These are phyloP conservation scores for Apamea epomidion DNA, from an alignment of 2,888 invertebrate genomes.

Conservation along the genomic window DNA sequence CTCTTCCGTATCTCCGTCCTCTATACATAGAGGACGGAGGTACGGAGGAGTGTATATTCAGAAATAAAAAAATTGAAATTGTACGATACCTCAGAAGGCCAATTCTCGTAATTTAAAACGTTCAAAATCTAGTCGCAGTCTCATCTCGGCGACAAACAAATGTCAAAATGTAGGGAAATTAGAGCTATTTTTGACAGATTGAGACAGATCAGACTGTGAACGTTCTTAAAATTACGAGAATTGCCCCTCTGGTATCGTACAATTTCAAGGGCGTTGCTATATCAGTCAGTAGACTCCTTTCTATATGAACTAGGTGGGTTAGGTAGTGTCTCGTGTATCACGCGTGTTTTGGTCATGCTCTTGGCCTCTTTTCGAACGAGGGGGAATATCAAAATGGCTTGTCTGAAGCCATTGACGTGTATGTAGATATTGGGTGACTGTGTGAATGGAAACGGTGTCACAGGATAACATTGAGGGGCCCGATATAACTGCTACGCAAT, in stretches of 20 bases:
- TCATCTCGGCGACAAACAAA: too few species aligned
- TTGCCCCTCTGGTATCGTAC: too few species aligned
- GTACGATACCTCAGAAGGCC: too few species aligned
- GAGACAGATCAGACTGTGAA: too few species aligned
- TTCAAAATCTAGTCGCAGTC: too few species aligned
- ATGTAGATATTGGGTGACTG: constrained; percentile 8
- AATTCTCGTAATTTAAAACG: too few species aligned
- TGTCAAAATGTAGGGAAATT: too few species aligned
- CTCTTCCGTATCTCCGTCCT: not conserved
- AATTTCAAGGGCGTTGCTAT: not conserved
- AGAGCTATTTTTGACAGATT: too few species aligned
- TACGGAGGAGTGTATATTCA: too few species aligned
- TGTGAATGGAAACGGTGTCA: constrained; percentile 13
- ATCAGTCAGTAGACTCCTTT: not conserved
- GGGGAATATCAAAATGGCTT: constrained; percentile 25
- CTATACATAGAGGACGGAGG: too few species aligned
- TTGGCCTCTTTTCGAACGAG: constrained; percentile 18
- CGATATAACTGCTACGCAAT: not conserved
- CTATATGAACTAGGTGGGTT: not conserved
- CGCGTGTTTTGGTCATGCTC: not conserved
- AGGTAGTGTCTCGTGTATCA: constrained; percentile 1
- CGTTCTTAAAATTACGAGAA: too few species aligned
- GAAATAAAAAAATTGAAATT: too few species aligned
- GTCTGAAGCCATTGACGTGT: not conserved
- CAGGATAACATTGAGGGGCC: not conserved